Evolutionary conservation across 2,113 vertebrate species (phyloP).

Genomic region (Emberiza fucata): DNA sequence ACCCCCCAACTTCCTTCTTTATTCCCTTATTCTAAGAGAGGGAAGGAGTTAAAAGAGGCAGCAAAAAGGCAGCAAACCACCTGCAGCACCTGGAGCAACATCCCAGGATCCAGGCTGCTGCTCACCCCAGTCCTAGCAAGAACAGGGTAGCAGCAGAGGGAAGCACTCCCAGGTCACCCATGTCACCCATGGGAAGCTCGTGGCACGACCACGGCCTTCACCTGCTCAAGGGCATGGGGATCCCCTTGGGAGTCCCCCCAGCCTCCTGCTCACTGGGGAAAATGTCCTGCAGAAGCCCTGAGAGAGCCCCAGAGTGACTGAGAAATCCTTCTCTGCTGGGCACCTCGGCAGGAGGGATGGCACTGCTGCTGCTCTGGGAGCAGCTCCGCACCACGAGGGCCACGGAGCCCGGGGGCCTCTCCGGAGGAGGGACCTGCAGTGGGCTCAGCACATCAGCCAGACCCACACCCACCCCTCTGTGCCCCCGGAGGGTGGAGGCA

Average conservation of each 20-base stretch:
- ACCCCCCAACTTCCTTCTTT: not conserved
- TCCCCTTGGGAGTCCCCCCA: fast-evolving
- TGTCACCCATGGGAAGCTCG: fast-evolving
- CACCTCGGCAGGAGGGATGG: fast-evolving
- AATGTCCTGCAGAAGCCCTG: not conserved
- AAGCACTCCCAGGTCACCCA: fast-evolving
- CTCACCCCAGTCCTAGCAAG: not conserved
- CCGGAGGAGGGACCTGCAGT: not conserved
- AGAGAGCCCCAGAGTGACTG: fast-evolving
- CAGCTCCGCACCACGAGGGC: fast-evolving
- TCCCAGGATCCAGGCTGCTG: fast-evolving
- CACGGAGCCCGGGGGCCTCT: not conserved
- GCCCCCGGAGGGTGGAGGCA: too few species aligned
- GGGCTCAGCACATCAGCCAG: not conserved
- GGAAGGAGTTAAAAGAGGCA: not conserved
- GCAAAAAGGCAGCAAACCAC: not conserved
- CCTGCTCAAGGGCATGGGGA: not conserved
- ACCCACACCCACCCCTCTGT: fast-evolving
- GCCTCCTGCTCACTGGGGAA: fast-evolving
- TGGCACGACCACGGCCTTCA: not conserved
- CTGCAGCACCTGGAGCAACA: not conserved
- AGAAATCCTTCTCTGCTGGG: not conserved
- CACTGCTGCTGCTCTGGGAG: fast-evolving
- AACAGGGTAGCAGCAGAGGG: fast-evolving
- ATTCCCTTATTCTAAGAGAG: not conserved